Evolutionary conservation across 2,797 vertebrate genomes (phyloP).

Genomic region (Benthosema pterotum): DNA sequence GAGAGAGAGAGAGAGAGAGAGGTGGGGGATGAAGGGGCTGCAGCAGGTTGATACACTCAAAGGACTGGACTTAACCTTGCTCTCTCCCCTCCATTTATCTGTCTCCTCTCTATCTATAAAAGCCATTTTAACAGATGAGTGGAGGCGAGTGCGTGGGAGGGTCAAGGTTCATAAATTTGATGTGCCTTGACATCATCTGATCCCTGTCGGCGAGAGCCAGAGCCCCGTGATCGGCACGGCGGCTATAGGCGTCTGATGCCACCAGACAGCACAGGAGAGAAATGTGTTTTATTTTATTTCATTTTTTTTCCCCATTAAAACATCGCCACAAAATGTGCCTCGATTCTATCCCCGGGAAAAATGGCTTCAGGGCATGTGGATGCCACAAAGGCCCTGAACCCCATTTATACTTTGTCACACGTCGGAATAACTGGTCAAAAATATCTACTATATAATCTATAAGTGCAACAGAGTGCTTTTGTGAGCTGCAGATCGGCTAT

Average conservation of each 20-base stretch:
- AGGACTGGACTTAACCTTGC: slow-evolving; percentile 70
- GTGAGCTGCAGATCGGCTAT: too few relatives aligned
- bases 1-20: slow-evolving; percentile 19
- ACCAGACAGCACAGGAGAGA: not conserved
- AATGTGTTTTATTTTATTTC: too few relatives aligned
- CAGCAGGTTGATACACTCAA: slow-evolving; percentile 68
- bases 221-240: not conserved
- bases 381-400: not conserved
- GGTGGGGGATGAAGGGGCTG: slow-evolving; percentile 40
- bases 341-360: not conserved
- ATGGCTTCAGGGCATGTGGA: not conserved
- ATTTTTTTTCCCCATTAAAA: not conserved
- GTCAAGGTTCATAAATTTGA: slow-evolving; percentile 67
- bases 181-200: slow-evolving; percentile 70
- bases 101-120: slow-evolving; percentile 66
- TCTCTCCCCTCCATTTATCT: slow-evolving; percentile 69
- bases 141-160: slow-evolving; percentile 48
- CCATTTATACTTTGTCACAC: too few relatives aligned
- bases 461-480: too few relatives aligned
- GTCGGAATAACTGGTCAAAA: too few relatives aligned
- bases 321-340: slow-evolving; percentile 1
- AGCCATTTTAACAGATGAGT: slow-evolving; percentile 76
- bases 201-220: slow-evolving; percentile 48
- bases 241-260: not conserved
- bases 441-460: too few relatives aligned